A percentile compares a stretch with the other conserved stretches of the same genome.
Evolutionary conservation across 2,888 invertebrate species (phyloP).

Genomic region (Hyles lineata): DNA sequence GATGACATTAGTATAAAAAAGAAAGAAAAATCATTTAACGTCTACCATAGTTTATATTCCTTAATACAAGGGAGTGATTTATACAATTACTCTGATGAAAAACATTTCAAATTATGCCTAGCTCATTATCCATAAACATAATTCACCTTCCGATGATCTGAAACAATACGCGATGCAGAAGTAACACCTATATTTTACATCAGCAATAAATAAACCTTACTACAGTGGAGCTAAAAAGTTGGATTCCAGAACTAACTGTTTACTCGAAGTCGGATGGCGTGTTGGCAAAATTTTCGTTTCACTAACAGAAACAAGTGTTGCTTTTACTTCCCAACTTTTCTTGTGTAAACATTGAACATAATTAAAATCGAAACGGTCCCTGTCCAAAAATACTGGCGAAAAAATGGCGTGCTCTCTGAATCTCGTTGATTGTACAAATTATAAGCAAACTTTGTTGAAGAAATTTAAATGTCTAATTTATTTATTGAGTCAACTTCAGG

Average conservation of each 20-base stretch:
- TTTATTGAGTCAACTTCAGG: neutral
- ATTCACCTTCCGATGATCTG: too few relatives aligned
- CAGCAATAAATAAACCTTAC: neutral
- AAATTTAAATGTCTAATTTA: neutral
- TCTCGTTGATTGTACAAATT: neutral
- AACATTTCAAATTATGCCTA: too few relatives aligned
- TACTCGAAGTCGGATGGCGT: neutral
- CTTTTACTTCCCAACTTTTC: constrained; percentile 10
- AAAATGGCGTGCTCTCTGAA: constrained; percentile 38
- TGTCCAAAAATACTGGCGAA: constrained; percentile 54
- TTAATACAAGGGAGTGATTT: too few relatives aligned
- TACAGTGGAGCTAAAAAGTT: constrained; percentile 1
- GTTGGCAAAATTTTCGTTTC: neutral
- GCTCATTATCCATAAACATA: too few relatives aligned
- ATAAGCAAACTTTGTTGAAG: neutral
- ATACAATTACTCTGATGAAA: too few relatives aligned
- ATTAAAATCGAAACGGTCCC: neutral
- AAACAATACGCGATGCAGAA: too few relatives aligned
- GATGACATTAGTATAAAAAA: too few relatives aligned
- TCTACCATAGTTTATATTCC: too few relatives aligned
- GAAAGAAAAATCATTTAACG: too few relatives aligned
- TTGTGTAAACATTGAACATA: constrained; percentile 3
- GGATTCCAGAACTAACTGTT: neutral
- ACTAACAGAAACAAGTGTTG: neutral
- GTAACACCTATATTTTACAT: too few relatives aligned